Evolutionary conservation across 2,888 invertebrate species (phyloP).

Genomic region (Rhingia rostrata): DNA sequence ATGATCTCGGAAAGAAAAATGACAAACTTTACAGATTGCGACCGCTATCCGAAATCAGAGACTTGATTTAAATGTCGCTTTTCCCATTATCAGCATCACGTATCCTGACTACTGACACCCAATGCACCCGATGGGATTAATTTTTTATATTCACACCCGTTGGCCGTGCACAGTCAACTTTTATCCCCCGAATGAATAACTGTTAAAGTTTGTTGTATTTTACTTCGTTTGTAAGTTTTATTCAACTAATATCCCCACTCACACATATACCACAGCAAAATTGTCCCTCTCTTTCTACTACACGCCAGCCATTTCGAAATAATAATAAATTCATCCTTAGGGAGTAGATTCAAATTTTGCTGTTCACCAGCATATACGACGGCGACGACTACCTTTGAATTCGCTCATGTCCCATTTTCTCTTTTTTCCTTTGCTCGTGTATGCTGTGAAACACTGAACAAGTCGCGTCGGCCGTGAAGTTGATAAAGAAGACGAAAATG

Average conservation of each 20-base stretch:
- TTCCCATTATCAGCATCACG: constrained; percentile 7
- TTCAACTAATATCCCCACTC: constrained; percentile 35
- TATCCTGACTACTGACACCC: constrained; percentile 35
- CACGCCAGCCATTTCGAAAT: constrained; percentile 9
- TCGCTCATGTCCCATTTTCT: neutral
- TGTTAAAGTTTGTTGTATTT: constrained; percentile 55
- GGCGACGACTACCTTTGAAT: neutral
- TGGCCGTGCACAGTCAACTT: constrained; percentile 5
- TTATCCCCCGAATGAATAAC: constrained; percentile 38
- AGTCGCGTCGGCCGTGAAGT: neutral
- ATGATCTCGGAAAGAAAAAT: constrained; percentile 6
- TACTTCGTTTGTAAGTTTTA: neutral
- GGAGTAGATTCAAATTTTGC: constrained; percentile 30
- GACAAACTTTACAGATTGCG: constrained; percentile 52
- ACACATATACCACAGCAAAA: constrained; percentile 58
- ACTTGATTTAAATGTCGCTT: constrained; percentile 61
- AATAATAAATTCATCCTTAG: constrained; percentile 57
- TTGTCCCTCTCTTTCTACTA: neutral
- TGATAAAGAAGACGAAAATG: constrained; percentile 2
- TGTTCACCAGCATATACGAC: constrained; percentile 32
- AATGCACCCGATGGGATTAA: constrained; percentile 44
- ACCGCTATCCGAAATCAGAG: constrained; percentile 47
- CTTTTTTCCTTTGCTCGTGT: neutral
- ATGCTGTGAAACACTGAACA: constrained; percentile 19
- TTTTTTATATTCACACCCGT: constrained; percentile 41